phyloP scores from a whole-genome alignment of 2,888 invertebrate genomes.

The Drosophila paramelanica region DNA sequence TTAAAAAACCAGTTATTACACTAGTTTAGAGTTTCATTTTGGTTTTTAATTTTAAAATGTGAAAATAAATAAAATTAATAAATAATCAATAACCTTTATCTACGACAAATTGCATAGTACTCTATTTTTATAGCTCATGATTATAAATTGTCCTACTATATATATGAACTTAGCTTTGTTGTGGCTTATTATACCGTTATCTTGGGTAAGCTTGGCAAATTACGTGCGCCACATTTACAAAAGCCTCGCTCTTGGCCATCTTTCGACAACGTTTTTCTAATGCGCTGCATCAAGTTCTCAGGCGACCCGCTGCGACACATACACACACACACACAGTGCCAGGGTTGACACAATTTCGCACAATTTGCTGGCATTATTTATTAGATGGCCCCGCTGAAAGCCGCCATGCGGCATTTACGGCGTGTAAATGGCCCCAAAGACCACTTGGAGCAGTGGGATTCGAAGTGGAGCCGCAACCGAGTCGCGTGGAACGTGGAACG shows the following conservation, averaged over 20 bases:
- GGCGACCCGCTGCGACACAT: constrained; percentile 45
- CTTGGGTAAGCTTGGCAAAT: background rate
- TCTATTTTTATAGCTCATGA: background rate
- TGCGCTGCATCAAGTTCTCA: constrained; percentile 56
- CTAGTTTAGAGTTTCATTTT: too few relatives aligned
- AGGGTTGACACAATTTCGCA: constrained; percentile 51
- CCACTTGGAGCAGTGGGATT: constrained; percentile 19
- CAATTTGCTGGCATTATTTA: constrained; percentile 75
- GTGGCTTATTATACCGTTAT: constrained; percentile 10
- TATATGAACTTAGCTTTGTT: constrained; percentile 2
- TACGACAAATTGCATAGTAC: background rate
- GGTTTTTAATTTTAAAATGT: too few relatives aligned
- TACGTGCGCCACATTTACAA: background rate
- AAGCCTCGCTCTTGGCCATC: constrained; percentile 18
- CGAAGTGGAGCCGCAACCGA: constrained; percentile 15
- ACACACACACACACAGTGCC: constrained; percentile 8
- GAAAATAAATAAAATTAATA: background rate
- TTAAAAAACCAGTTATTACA: too few relatives aligned
- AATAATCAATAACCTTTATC: background rate
- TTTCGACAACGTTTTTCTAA: background rate
- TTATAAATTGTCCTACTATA: background rate
- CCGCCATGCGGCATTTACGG: constrained; percentile 55
- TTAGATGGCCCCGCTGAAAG: constrained; percentile 74
- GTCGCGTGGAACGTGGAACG: constrained; percentile 34
- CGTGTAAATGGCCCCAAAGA: constrained; percentile 65